Percentiles rank a stretch among this genome's conserved stretches.
phyloP scores from a whole-genome alignment of 2,113 vertebrate genomes.

The Sciurus niger region DNA sequence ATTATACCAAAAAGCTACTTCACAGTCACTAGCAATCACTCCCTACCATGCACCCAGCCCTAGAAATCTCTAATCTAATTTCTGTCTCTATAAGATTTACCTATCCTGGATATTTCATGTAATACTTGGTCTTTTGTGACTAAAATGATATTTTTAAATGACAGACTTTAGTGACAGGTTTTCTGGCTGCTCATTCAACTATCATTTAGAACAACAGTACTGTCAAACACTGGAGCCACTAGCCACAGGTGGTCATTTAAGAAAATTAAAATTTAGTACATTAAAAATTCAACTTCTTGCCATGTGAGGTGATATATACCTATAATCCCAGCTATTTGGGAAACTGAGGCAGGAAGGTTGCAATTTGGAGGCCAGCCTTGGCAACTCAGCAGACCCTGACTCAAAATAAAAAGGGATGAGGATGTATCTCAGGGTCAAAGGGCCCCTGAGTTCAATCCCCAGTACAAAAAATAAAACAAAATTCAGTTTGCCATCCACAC shows the following conservation, averaged over 20 bases:
- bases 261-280: neutral
- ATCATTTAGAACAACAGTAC: neutral
- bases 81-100: neutral
- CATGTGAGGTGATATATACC: too few relatives aligned
- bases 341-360: too few relatives aligned
- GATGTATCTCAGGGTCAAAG: too few relatives aligned
- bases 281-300: neutral
- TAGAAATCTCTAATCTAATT: neutral
- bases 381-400: too few relatives aligned
- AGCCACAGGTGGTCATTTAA: neutral
- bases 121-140: neutral
- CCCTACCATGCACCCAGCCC: too few relatives aligned
- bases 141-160: neutral
- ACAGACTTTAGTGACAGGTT: neutral
- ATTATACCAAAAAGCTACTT: neutral
- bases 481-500: too few relatives aligned
- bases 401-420: too few relatives aligned
- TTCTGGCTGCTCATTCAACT: neutral
- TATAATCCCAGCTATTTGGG: too few relatives aligned
- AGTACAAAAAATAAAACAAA: too few relatives aligned
- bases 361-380: too few relatives aligned
- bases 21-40: neutral
- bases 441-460: too few relatives aligned
- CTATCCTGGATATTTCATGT: neutral
- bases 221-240: neutral